A percentile compares a stretch with the other conserved stretches of the same genome.
phyloP scores from a whole-genome alignment of 2,888 invertebrate genomes.

The Agrochola lychnidis region DNA sequence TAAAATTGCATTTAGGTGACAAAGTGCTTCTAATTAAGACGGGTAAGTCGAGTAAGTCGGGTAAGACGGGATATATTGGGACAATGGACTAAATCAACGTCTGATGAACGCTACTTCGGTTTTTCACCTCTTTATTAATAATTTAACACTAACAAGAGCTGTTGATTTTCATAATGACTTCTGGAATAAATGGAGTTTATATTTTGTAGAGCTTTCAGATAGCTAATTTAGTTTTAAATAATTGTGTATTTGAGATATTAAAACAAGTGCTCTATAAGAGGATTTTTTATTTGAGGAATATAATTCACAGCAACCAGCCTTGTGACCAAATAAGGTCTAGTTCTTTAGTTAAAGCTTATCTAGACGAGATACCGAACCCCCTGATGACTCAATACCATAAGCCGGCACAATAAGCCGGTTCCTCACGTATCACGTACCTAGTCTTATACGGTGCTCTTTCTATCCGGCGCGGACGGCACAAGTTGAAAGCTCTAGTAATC shows the following conservation, averaged over 20 bases:
- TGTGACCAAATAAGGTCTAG: neutral
- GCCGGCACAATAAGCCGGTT: constrained; percentile 6
- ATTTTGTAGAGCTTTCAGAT: neutral
- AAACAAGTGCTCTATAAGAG: neutral
- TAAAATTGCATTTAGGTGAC: constrained; percentile 45
- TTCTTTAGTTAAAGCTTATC: neutral
- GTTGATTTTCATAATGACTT: constrained; percentile 15
- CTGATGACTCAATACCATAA: neutral
- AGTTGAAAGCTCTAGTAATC: constrained; percentile 51
- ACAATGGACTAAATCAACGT: constrained; percentile 34
- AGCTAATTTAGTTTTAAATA: neutral
- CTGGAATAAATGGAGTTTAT: neutral
- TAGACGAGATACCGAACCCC: too few species aligned
- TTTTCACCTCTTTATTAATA: constrained; percentile 29
- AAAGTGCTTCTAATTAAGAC: constrained; percentile 44
- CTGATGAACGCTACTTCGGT: constrained; percentile 23
- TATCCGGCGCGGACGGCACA: constrained; percentile 14
- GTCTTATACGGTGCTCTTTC: neutral
- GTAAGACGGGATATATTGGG: constrained; percentile 24
- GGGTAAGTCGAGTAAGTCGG: constrained; percentile 13
- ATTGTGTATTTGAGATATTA: neutral
- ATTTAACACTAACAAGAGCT: constrained; percentile 22
- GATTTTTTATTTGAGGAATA: neutral
- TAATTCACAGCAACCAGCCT: neutral
- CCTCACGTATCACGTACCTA: constrained; percentile 6